Base-by-base conservation (phyloP, 2,888 invertebrate genomes). In the Heterodera filipjevi region DNA sequence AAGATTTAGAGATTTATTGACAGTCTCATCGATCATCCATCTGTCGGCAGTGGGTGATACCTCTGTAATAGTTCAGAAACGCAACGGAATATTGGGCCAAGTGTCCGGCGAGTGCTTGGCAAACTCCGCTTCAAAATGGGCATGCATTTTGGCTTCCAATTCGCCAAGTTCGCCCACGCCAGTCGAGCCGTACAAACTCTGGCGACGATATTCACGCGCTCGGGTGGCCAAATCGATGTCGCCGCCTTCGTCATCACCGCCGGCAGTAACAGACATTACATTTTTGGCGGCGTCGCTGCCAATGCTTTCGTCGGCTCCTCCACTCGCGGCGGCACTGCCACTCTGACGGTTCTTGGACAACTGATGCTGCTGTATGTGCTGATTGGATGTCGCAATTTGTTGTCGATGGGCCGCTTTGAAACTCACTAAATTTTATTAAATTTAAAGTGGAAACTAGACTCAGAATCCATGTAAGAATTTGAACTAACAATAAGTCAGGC, bases 41-140 rank as follows among this genome's bases (percentile, higher is more conserved):
- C 6, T 1, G 16, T 66, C 30, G 53, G 22, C 39, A 16, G 30
- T 32, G n/a, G 32, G n/a, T n/a, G n/a, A n/a, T n/a, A n/a, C n/a
- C n/a, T n/a, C n/a, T n/a, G n/a, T n/a, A n/a, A n/a, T 22, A n/a
- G 33, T 10, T 73, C 44, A 73, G 35, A 73, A 73, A 27, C 73
- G 73, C 73, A 73, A n/a, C 22, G 73, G 73, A 73, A 73, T 73
- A 49, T 73, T 73, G 0, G 73, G 73, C 73, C 73, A 73, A 22
- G 44, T 49, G n/a, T 73, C n/a, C n/a, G 73, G 49, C 44, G 14
- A 27, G 46, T 73, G n/a, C 39, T 73, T 22, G 33, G 33, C 64
- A 27, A 49, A 35, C 22, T 46, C n/a, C 10, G 35, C 39, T 2
- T 73, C 49, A 5, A 73, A 73, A 44, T 49, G 33, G 35, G 59